Conservation (phyloP, 2,113 vertebrate species). For the Apodemus speciosus region DNA sequence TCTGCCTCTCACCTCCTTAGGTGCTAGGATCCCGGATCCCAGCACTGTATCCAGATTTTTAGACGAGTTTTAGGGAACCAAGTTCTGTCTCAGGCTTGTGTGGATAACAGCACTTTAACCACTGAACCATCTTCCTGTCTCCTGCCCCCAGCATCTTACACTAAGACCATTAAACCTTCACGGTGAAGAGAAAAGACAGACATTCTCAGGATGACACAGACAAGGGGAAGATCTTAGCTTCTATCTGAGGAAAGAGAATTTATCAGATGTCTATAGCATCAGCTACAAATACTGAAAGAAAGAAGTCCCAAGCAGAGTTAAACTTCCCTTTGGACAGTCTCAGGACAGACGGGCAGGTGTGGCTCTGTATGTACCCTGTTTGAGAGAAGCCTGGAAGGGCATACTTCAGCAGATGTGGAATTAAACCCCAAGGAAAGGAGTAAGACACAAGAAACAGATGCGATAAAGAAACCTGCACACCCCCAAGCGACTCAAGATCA, state of each 20-base stretch:
- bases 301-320: not conserved
- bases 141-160: not conserved
- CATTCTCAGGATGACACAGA: not conserved
- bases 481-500: not conserved
- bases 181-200: not conserved
- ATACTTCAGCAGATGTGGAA: not conserved
- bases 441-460: not conserved
- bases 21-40: not conserved
- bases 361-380: not conserved
- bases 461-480: not conserved
- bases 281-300: not conserved
- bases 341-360: not conserved
- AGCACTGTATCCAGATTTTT: not conserved
- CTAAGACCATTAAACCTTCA: rapidly evolving
- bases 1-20: not conserved
- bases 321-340: not conserved
- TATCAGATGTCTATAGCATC: not conserved
- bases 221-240: not conserved
- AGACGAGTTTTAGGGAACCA: not conserved
- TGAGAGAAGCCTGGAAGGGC: not conserved
- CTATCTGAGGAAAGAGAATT: not conserved
- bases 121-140: not conserved
- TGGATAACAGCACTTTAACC: not conserved
- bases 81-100: not conserved
- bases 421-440: not conserved